Percentiles rank a stretch among this genome's conserved stretches.
Evolutionary conservation across 1,140 invertebrate genomes (phyloP).

Genomic region (Caenorhabditis latens): DNA sequence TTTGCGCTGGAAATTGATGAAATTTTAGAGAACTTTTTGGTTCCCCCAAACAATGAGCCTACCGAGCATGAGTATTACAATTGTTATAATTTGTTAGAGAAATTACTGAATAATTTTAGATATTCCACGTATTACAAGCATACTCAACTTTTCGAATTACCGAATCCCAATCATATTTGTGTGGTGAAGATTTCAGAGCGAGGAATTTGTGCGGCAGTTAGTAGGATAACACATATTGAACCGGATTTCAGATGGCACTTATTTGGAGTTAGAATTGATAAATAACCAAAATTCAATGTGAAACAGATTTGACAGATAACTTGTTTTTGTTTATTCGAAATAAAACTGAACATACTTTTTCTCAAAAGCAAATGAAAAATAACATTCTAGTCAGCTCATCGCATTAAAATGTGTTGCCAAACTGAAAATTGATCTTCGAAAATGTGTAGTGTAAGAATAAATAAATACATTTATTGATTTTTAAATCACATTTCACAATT

Average conservation of each 20-base stretch:
- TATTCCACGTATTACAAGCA: background rate
- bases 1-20: background rate
- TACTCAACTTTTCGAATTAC: background rate
- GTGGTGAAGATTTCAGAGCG: background rate
- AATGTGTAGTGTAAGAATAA: too few species aligned
- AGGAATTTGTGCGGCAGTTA: background rate
- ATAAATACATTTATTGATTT: too few species aligned
- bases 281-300: background rate
- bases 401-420: too few species aligned
- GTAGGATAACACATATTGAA: background rate
- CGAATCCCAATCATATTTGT: background rate
- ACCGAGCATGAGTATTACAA: background rate
- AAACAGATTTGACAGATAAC: too few species aligned
- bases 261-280: background rate
- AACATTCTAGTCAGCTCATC: too few species aligned
- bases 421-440: too few species aligned
- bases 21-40: background rate
- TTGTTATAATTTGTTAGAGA: too few species aligned
- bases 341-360: too few species aligned
- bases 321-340: too few species aligned
- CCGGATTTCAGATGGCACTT: background rate
- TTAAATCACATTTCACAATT: too few species aligned
- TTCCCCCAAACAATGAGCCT: background rate
- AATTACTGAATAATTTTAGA: too few species aligned
- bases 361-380: too few species aligned